These are phyloP conservation scores for Delphinapterus leucas DNA, from an alignment of 2,113 vertebrate species.

Conservation along the genomic window DNA sequence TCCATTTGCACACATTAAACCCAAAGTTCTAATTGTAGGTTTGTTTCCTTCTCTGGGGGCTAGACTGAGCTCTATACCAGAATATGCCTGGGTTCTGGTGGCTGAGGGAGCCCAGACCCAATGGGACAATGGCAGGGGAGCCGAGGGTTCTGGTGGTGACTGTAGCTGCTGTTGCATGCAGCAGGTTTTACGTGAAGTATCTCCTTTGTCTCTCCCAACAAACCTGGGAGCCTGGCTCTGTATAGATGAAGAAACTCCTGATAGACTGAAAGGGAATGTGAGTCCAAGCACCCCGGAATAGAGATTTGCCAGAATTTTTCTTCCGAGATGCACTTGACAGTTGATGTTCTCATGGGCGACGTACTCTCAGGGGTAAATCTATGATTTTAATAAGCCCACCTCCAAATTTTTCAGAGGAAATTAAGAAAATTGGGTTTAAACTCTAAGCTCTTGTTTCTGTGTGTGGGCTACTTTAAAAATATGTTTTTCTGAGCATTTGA, in stretches of 20 bases:
- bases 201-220: not conserved
- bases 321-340: not conserved
- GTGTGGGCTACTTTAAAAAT: conserved; percentile 15
- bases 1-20: rapidly evolving
- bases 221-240: not conserved
- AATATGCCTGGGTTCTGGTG: not conserved
- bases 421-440: not conserved
- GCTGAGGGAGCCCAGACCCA: not conserved
- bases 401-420: conserved; percentile 9
- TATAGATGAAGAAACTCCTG: not conserved
- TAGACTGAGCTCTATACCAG: not conserved
- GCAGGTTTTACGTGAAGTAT: rapidly evolving
- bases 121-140: not conserved
- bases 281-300: not conserved
- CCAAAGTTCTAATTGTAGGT: not conserved
- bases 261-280: not conserved
- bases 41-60: not conserved
- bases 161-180: rapidly evolving
- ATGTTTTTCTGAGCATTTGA: conserved; percentile 22
- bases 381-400: not conserved
- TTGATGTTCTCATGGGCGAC: not conserved
- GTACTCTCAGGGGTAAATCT: not conserved
- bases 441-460: conserved; percentile 18
- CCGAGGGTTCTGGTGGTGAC: not conserved
- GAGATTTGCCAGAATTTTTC: not conserved